Base-by-base conservation (phyloP, 2,797 vertebrate species). In the Streptopelia turtur region DNA sequence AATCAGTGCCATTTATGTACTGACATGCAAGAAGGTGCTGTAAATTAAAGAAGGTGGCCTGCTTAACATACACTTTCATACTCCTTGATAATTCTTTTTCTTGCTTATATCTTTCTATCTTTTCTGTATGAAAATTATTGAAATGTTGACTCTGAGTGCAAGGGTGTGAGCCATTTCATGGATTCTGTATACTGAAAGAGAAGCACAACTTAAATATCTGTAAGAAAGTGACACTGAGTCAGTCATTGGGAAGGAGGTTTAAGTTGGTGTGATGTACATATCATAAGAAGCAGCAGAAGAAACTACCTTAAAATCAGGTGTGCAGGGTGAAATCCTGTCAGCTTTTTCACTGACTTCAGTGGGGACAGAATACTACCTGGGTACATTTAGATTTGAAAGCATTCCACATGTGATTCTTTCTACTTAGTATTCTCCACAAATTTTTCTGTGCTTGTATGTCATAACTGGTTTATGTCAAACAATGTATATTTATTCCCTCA, bases 1-100 rank as follows among this genome's bases (percentile, higher is more conserved):
- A 90, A 94, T 78, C 84, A 70, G 39, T 88, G 76, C 59, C 83
- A 71, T 94, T 93, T 95, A 25, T 52, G 17, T 93, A 84, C 76
- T 93, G 84, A 94, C 76, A 81, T 91, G 85, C 13, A 76, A 72
- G 83, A 63, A 91, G 91, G 85, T 86, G 76, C 59, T 83, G 70
- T 86, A 77, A 81, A 72, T 91, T 78, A 81, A 89, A 84, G 64
- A 90, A 90, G 57, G 28, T 93, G 76, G 33, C 70, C 79, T 93
- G 59, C 52, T 94, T 82, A 93, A 79, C 66, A 25, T 93, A 35
- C 10, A 11, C 59, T 86, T 95, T 69, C 23, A 30, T 86, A 56
- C 28, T 82, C 14, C 79, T 75, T 87, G 59, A 28, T 84, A 91
- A 66, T 79, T 81, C 50, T 43, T 96, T 86, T 90, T 87, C 55